Base-by-base conservation (phyloP, 2,113 vertebrate genomes). In the Pterocles gutturalis region DNA sequence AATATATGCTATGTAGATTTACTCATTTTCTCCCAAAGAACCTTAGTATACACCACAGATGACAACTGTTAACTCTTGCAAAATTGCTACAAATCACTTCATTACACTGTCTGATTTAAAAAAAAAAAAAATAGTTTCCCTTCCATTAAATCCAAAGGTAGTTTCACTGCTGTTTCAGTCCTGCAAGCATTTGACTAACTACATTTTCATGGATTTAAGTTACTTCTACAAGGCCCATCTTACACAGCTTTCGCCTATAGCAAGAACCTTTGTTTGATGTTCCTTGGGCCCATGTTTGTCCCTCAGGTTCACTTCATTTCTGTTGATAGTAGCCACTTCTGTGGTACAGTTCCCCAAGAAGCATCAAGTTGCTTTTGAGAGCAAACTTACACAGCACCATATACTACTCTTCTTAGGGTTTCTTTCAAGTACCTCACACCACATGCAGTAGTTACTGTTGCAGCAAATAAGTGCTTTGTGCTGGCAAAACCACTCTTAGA, bases 21-120 rank as follows among this genome's bases (percentile, higher is more conserved):
- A n/a, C 8, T 62, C 0, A 21, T 79, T 75, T n/a, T 9, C 19
- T 25, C 20, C 2, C 10, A 18, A 43, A 31, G 7, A 0, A 5
- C 5, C 19, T 60, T 53, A 20, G 20, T 7, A 15, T 54, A 54
- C 14, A 60, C 28, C 29, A 12, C 3, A 54, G 10, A 17, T 48
- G 19, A 61, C 31, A 73, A 33, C 10, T 71, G 60, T 46, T 51
- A 83, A 62, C 15, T 58, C 17, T 33, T 83, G 36, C 29, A 53
- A 36, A 88, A 34, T 34, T 28, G 20, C 58, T 54, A 67, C 21
- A 54, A 48, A 70, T 70, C 3, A 25, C 11, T 55, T 67, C 7
- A 55, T 87, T 64, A 43, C 11, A 49, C 9, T 49, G 29, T 29
- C 69, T 28, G 31, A 61, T 29, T 69, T 33, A 9, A 51, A 34